Percentiles rank a stretch among this genome's conserved stretches.
These are phyloP conservation scores for Oxycera nigricornis DNA, from an alignment of 2,888 invertebrate genomes.

Conservation along the genomic window DNA sequence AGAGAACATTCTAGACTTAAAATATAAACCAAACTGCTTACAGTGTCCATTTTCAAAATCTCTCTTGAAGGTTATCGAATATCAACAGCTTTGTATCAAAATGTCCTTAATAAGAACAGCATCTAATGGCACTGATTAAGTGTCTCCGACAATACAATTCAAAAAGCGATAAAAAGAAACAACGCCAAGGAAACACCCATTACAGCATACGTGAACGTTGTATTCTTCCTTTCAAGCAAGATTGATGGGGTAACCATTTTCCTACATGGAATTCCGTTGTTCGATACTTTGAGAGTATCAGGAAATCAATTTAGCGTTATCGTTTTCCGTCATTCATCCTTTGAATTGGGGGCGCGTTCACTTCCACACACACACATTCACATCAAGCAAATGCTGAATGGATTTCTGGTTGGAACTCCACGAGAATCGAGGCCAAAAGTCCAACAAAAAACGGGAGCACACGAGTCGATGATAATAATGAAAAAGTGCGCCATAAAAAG, in stretches of 20 bases:
- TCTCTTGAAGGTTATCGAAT: too few relatives aligned
- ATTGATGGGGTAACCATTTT: slow-evolving; percentile 31
- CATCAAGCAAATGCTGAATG: not conserved
- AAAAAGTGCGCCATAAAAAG: slow-evolving; percentile 14
- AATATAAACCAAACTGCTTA: too few relatives aligned
- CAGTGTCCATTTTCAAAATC: too few relatives aligned
- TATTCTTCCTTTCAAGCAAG: not conserved
- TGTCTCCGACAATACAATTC: slow-evolving; percentile 15
- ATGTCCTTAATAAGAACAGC: too few relatives aligned
- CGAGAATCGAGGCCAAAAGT: not conserved
- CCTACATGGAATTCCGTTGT: slow-evolving; percentile 34
- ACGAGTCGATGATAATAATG: slow-evolving; percentile 9
- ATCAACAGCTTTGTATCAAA: too few relatives aligned
- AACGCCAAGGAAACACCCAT: slow-evolving; percentile 8
- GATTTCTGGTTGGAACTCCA: not conserved
- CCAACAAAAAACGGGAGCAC: not conserved
- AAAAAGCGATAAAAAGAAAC: slow-evolving; percentile 33
- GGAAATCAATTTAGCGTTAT: slow-evolving; percentile 37
- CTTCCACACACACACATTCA: not conserved
- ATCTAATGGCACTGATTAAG: slow-evolving; percentile 30
- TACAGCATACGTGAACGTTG: not conserved
- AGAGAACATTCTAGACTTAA: too few relatives aligned
- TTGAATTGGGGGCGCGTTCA: slow-evolving; percentile 19
- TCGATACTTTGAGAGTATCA: slow-evolving; percentile 30
- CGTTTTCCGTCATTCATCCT: slow-evolving; percentile 35